Evolutionary conservation across 2,797 vertebrate genomes (phyloP).

Genomic region (Muscicapa striata): DNA sequence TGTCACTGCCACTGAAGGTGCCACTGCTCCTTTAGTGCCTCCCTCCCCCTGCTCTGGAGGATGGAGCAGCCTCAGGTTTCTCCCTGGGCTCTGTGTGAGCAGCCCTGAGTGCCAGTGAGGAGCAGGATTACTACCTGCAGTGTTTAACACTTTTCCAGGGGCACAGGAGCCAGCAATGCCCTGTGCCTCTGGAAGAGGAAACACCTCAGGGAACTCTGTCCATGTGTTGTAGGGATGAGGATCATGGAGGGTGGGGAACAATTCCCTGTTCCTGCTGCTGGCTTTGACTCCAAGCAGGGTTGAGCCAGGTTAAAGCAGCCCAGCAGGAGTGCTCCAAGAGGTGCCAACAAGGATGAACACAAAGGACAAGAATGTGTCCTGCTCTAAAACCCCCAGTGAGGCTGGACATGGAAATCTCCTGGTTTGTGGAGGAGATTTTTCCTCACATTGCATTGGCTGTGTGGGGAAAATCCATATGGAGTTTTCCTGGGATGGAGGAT

Average conservation of each 20-base stretch:
- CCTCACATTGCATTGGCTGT: neutral
- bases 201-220: neutral
- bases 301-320: neutral
- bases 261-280: neutral
- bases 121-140: neutral
- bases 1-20: neutral
- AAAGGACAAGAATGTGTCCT: neutral
- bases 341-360: neutral
- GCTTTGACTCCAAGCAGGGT: accelerated
- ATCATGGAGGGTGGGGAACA: neutral
- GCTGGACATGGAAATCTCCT: neutral
- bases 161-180: neutral
- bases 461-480: neutral
- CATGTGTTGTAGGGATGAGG: neutral
- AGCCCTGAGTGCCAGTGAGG: accelerated
- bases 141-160: neutral
- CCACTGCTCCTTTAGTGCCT: neutral
- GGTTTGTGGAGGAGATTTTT: neutral
- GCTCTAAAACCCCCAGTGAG: neutral
- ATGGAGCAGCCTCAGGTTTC: neutral
- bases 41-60: neutral
- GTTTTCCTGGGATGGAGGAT: neutral
- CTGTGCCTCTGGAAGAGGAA: neutral
- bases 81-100: neutral
- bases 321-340: neutral